phyloP scores from a whole-genome alignment of 2,888 invertebrate species.

The Adelognathus sp. region DNA sequence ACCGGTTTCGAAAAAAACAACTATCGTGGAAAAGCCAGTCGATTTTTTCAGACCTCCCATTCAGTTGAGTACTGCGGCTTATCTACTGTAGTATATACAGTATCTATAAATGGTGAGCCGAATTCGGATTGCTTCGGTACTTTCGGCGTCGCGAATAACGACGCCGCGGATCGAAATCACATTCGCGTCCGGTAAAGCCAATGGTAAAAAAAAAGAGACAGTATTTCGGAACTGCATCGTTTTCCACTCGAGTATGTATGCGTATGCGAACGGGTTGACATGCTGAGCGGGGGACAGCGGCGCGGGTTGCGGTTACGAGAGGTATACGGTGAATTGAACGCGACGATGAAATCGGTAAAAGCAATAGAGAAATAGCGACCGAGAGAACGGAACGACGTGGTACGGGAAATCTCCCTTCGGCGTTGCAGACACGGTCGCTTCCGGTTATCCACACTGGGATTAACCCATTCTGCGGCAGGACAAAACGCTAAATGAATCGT shows the following conservation, averaged over 20 bases:
- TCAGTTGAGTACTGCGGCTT: conserved; percentile 27
- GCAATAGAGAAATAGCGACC: conserved; percentile 29
- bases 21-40: conserved; percentile 5
- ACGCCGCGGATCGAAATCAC: conserved; percentile 45
- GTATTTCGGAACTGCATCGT: conserved; percentile 51
- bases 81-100: conserved; percentile 1
- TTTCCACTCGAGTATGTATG: conserved; percentile 49
- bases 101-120: conserved; percentile 34
- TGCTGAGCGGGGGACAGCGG: conserved; percentile 13
- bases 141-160: conserved; percentile 42
- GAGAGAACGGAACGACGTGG: conserved; percentile 3
- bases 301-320: conserved; percentile 34
- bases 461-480: conserved; percentile 68
- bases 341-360: conserved; percentile 47
- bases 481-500: conserved; percentile 76
- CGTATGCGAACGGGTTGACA: conserved; percentile 9
- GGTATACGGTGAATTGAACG: conserved; percentile 49
- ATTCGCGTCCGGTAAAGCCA: conserved; percentile 55
- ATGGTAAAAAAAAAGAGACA: conserved; percentile 59
- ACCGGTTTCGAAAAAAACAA: background rate
- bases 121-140: conserved; percentile 30
- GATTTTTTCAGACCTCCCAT: conserved; percentile 39
- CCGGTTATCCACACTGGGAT: conserved; percentile 70
- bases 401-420: conserved; percentile 32
- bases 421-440: conserved; percentile 62